These are phyloP conservation scores for Notoglanidium macrostoma DNA, from an alignment of 2,797 vertebrate species.

Conservation along the genomic window DNA sequence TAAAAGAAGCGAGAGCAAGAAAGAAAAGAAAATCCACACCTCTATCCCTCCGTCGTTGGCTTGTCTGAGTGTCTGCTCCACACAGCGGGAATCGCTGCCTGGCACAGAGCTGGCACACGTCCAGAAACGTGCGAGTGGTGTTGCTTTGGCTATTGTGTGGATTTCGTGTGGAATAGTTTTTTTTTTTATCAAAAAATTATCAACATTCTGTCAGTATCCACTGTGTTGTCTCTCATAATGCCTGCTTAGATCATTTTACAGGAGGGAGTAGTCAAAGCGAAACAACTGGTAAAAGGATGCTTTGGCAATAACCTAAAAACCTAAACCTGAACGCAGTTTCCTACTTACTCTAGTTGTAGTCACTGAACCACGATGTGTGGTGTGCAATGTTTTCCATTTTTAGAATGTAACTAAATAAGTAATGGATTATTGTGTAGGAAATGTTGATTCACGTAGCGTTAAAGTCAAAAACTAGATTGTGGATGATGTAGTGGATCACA, in stretches of 20 bases:
- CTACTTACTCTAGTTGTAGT: not conserved
- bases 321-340: not conserved
- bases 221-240: not conserved
- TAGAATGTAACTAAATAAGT: not conserved
- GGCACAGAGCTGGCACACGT: conserved; percentile 53
- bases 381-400: too few relatives aligned
- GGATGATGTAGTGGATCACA: not conserved
- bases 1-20: not conserved
- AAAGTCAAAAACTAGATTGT: not conserved
- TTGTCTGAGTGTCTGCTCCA: conserved; percentile 27
- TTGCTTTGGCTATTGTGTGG: not conserved
- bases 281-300: too few relatives aligned
- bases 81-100: conserved; percentile 26
- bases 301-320: not conserved
- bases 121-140: conserved; percentile 49
- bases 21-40: not conserved
- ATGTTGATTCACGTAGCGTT: not conserved
- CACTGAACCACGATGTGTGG: not conserved
- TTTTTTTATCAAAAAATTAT: not conserved
- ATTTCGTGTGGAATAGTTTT: not conserved
- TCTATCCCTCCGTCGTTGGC: not conserved
- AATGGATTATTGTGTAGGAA: not conserved
- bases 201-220: not conserved
- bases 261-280: too few relatives aligned
- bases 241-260: too few relatives aligned